A percentile compares a stretch with the other conserved stretches of the same genome.
Evolutionary conservation across 2,113 vertebrate genomes (phyloP).

Genomic region (Suricata suricatta): DNA sequence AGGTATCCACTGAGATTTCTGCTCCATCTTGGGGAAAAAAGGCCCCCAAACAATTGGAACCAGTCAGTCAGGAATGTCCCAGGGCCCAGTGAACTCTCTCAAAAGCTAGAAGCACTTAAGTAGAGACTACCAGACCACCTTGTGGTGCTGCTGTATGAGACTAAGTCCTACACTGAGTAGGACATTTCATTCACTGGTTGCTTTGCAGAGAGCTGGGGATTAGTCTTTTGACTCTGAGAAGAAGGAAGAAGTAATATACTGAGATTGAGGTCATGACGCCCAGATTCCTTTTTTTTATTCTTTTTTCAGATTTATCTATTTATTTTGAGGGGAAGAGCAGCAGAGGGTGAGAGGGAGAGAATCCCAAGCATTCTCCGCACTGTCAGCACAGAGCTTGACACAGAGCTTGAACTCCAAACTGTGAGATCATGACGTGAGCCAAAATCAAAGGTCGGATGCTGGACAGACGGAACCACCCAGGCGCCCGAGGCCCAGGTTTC

Average conservation of each 20-base stretch:
- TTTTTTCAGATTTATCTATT: too few species aligned
- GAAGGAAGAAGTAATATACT: neutral
- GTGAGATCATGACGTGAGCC: too few species aligned
- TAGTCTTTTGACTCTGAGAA: neutral
- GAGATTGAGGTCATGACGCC: neutral
- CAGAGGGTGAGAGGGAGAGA: too few species aligned
- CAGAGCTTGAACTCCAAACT: too few species aligned
- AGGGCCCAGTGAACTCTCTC: neutral
- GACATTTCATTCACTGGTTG: neutral
- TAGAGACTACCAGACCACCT: neutral
- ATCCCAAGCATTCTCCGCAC: too few species aligned
- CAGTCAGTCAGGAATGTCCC: neutral
- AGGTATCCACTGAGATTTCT: neutral
- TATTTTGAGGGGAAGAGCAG: too few species aligned
- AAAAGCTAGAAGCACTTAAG: neutral
- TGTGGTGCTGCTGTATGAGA: neutral
- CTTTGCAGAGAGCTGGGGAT: neutral
- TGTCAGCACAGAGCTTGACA: too few species aligned
- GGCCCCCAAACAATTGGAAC: neutral
- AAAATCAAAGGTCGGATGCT: too few species aligned
- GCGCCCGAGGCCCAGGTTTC: neutral
- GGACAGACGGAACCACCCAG: too few species aligned
- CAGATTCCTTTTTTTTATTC: neutral
- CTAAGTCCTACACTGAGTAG: neutral
- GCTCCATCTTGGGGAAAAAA: neutral